These are phyloP conservation scores for Phaethornis superciliosus DNA, from an alignment of 2,113 vertebrate genomes.

Conservation along the genomic window DNA sequence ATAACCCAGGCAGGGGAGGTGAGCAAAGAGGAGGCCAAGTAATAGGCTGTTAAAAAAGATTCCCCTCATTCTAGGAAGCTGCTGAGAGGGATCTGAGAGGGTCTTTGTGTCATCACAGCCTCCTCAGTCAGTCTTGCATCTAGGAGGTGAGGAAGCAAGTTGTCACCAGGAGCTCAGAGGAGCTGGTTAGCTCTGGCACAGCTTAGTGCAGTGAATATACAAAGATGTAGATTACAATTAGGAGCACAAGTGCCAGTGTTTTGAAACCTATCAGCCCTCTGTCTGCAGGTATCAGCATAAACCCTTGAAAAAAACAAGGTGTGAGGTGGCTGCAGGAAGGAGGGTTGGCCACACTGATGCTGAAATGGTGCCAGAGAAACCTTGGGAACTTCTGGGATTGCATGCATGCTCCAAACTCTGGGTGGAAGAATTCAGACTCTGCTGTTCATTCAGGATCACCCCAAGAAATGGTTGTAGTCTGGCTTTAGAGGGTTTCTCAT, in stretches of 20 bases:
- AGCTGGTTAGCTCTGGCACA: not conserved
- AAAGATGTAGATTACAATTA: not conserved
- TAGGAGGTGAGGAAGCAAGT: not conserved
- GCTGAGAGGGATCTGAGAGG: not conserved
- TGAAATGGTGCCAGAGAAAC: not conserved
- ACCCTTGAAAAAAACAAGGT: not conserved
- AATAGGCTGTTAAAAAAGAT: not conserved
- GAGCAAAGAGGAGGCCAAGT: not conserved
- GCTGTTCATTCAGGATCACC: not conserved
- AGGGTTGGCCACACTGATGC: not conserved
- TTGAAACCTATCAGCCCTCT: not conserved
- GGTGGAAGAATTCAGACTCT: not conserved
- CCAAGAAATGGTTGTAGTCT: not conserved
- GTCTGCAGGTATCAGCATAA: not conserved
- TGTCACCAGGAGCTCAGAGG: not conserved
- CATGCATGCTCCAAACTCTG: accelerated
- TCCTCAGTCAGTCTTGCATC: not conserved
- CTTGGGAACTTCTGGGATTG: not conserved
- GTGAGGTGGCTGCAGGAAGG: not conserved
- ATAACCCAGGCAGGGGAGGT: not conserved
- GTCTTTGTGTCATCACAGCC: not conserved
- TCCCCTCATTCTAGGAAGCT: not conserved
- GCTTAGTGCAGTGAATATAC: not conserved
- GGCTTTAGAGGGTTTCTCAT: not conserved
- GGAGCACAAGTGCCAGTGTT: not conserved